Evolutionary conservation across 2,888 invertebrate genomes (phyloP), one percentile per base, ranked within the genome.

Genomic region (Eumacrocentrus americanus): DNA sequence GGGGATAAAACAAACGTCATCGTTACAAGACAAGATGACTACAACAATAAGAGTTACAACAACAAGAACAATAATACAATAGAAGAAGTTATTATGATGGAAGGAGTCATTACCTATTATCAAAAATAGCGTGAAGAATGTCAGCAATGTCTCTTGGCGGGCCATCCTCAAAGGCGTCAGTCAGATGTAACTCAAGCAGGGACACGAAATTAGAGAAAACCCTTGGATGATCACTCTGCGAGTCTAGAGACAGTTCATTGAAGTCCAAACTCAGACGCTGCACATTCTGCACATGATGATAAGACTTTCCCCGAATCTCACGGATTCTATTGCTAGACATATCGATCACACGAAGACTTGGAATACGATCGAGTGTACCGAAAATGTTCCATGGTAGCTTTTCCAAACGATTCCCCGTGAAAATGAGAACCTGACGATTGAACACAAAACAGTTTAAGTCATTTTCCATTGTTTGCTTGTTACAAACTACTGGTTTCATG

Each of bases 241-340:
- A 81, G 51, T 85, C 85, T 63, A 89, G 84, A 2, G 87, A 85
- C 35, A 91, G 81, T 62, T 89, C 84, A 73, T 91, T 91, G 73
- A 90, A 88, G 75, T 91, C 89, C 58, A 91, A 81, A 63, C 90
- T 86, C 6, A 91, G 82, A 22, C 88, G 83, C 72, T 87, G 84
- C 0, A 91, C 91, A 63, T 85, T 85, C 48, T 84, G 83, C 0
- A 91, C 91, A 70, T 88, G 89, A 73, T 91, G 91, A 74, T 89
- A 91, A 0, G 89, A 82, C 76, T 91, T 90, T 1, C 91, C 91
- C 61, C 86, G 85, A 47, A 91, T 90, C 66, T 88, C 87, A 44
- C 84, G 79, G 40, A 91, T 91, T 12, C 85, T 83, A 76, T 91
- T 91, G 72, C 85, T 88, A 63, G 88, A 89, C 88, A 91, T 88